Evolutionary conservation across 2,113 vertebrate species (phyloP).

Genomic region (Monopterus albus): DNA sequence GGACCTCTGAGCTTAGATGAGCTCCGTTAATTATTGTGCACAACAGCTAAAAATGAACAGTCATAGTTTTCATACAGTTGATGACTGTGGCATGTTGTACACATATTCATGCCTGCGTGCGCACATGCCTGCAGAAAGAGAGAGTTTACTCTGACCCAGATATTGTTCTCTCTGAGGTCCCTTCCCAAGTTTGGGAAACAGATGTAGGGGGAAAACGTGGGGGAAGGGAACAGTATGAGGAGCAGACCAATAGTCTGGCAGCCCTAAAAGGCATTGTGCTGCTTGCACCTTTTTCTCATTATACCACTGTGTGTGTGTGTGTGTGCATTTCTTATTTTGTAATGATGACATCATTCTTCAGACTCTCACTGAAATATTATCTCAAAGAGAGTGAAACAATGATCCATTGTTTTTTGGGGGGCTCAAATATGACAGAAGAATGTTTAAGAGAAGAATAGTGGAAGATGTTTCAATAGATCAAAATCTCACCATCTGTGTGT

Average conservation of each 20-base stretch:
- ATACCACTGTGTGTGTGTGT: slow-evolving; percentile 35
- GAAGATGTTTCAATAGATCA: background rate
- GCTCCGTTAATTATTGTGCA: too few species aligned
- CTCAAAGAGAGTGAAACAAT: background rate
- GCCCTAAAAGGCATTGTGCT: slow-evolving; percentile 54
- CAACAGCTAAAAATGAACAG: too few species aligned
- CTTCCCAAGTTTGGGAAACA: slow-evolving; percentile 72
- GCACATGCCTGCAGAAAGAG: slow-evolving; percentile 15
- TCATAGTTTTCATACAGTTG: background rate
- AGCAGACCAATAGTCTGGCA: slow-evolving; percentile 54
- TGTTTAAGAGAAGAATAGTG: background rate
- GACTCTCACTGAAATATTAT: slow-evolving; percentile 23
- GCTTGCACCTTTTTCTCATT: slow-evolving; percentile 77
- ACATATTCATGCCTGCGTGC: background rate
- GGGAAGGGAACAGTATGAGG: slow-evolving; percentile 70
- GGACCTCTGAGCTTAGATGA: too few species aligned
- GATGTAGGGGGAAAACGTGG: slow-evolving; percentile 82
- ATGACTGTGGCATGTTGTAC: background rate
- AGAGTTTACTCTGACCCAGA: slow-evolving; percentile 69
- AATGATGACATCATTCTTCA: slow-evolving; percentile 61
- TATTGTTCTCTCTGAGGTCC: slow-evolving; percentile 68
- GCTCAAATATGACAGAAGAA: background rate
- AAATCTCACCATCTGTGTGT: background rate
- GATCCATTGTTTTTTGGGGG: slow-evolving; percentile 4
- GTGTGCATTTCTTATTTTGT: slow-evolving; percentile 8